Evolutionary conservation across 2,113 vertebrate species (phyloP).

Genomic region (Xiphias gladius): DNA sequence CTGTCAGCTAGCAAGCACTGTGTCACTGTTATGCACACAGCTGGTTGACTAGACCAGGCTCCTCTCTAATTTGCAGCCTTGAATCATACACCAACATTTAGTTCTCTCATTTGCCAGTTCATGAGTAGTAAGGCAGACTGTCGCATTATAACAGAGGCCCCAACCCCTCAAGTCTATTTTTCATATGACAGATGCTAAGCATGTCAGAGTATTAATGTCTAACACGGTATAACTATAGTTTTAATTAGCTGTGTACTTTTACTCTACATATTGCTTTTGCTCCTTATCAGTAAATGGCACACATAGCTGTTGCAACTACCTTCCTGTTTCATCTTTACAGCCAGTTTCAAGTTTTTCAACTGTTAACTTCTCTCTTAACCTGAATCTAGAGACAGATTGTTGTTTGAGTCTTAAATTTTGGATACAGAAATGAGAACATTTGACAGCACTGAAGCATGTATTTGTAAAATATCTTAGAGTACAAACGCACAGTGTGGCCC

Average conservation of each 20-base stretch:
- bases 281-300: slow-evolving; percentile 56
- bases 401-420: background rate
- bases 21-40: slow-evolving; percentile 47
- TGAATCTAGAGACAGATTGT: background rate
- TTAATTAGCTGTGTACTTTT: background rate
- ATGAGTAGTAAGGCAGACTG: background rate
- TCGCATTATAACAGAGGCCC: background rate
- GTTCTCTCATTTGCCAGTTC: slow-evolving; percentile 13
- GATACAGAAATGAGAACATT: too few species aligned
- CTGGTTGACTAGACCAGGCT: slow-evolving; percentile 32
- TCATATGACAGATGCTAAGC: background rate
- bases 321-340: slow-evolving; percentile 61
- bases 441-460: background rate
- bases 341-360: slow-evolving; percentile 22
- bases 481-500: slow-evolving; percentile 5
- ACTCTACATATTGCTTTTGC: background rate
- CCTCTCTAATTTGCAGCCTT: slow-evolving; percentile 36
- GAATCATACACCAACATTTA: slow-evolving; percentile 40
- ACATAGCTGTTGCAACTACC: slow-evolving; percentile 22
- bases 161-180: background rate
- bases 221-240: background rate
- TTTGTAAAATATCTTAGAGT: slow-evolving; percentile 18
- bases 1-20: slow-evolving; percentile 13
- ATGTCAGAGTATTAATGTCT: background rate
- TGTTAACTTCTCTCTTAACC: background rate